Base-by-base conservation (phyloP, 1,140 invertebrate species). In the Zaprionus tsacasi region DNA sequence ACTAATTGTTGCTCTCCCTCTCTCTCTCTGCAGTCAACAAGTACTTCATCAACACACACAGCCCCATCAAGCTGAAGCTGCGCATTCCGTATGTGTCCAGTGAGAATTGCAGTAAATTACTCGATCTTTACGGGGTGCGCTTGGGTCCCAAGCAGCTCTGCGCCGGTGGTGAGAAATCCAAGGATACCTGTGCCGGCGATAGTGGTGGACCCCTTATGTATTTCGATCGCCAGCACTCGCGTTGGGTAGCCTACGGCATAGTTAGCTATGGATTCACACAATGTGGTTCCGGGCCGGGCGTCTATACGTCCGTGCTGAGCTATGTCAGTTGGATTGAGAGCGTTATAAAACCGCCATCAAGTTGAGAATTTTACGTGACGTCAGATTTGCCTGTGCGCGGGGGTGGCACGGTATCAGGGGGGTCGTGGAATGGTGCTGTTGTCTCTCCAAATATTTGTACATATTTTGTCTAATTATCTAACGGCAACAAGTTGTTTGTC, bases 111-210 rank as follows among this genome's bases (percentile, higher is more conserved):
- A 81, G 81, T 40, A 82, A 82, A 12, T 68, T 91, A 5, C 72
- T 92, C 33, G 77, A 91, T 21, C 59, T 70, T n/a, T 92, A 93
- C n/a, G 92, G 92, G 0, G 93, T 93, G 0, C 77, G 81, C 1
- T 68, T 94, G 54, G 93, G 93, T 0, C 85, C 93, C 0, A 93
- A 93, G n/a, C 95, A 96, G 71, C 73, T 96, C 3, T 96, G 95
- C 74, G 95, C 95, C 12, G 95, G 95, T 8, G 95, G 95, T 0
- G 92, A 93, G 8, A 94, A 93, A 54, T 96, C 92, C 76, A 95
- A 93, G 89, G 96, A 96, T 71, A 94, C 96, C 0, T 96, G 96
- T 72, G 93, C 93, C 61, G 96, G 94, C 4, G 95, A 95, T 70
- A 94, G 94, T 35, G 95, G 95, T 8, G 94, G 94, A 6, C 94